Percentiles rank a stretch among this genome's conserved stretches.
These are phyloP conservation scores for Synanceia verrucosa DNA, from an alignment of 2,797 vertebrate species.

Conservation along the genomic window DNA sequence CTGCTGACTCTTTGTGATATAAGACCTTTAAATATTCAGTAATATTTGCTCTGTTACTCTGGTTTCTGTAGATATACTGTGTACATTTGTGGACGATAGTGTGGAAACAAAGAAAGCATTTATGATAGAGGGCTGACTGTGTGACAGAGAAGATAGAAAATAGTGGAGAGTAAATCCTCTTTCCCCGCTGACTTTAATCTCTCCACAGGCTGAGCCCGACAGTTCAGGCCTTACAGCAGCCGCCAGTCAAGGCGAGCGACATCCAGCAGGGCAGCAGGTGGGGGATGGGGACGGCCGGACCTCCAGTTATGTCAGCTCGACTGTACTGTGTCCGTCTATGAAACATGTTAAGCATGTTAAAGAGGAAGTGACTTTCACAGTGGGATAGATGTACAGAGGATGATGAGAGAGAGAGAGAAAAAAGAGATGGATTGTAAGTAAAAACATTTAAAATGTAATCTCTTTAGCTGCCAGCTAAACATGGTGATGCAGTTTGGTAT, in stretches of 20 bases:
- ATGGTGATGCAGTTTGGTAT: background rate
- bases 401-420: background rate
- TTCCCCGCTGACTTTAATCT: constrained; percentile 79
- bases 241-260: constrained; percentile 67
- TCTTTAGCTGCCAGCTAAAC: background rate
- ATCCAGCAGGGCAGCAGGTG: constrained; percentile 29
- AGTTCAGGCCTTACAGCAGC: constrained; percentile 62
- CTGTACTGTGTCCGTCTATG: constrained; percentile 1
- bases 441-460: background rate
- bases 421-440: background rate
- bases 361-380: constrained; percentile 22
- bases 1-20: too few species aligned
- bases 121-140: constrained; percentile 23
- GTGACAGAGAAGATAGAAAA: constrained; percentile 39
- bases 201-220: constrained; percentile 59
- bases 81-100: constrained; percentile 5
- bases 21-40: background rate
- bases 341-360: constrained; percentile 22
- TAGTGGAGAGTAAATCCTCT: constrained; percentile 78
- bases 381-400: background rate
- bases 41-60: background rate
- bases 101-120: constrained; percentile 38
- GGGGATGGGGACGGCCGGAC: constrained; percentile 46
- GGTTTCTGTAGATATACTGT: background rate
- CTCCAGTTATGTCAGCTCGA: constrained; percentile 5